Percentiles rank a stretch among this genome's conserved stretches.
Conservation (phyloP, 2,888 invertebrate genomes). For the Clanis bilineata region DNA sequence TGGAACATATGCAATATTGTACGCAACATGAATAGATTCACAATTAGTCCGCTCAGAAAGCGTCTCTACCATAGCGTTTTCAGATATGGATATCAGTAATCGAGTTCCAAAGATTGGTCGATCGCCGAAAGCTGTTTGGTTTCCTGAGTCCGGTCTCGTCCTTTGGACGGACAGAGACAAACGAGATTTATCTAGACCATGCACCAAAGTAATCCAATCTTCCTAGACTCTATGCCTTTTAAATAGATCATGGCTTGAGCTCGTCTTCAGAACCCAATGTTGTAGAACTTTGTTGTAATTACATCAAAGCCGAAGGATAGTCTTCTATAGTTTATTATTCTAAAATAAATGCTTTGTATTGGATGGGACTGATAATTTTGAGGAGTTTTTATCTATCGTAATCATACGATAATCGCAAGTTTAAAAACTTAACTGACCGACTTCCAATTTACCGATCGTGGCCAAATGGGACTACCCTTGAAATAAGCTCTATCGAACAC, state of each 20-base stretch:
- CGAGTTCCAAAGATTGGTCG: slow-evolving; percentile 65
- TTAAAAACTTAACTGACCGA: too few species aligned
- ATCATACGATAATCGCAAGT: too few species aligned
- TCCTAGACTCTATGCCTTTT: slow-evolving; percentile 52
- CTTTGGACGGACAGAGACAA: slow-evolving; percentile 64
- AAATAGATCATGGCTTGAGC: slow-evolving; percentile 40
- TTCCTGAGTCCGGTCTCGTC: slow-evolving; percentile 32
- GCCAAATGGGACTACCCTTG: too few species aligned
- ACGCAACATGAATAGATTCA: slow-evolving; percentile 3
- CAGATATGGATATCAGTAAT: slow-evolving; percentile 61
- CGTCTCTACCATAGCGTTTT: neutral
- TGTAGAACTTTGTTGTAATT: neutral
- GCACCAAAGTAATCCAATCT: slow-evolving; percentile 73
- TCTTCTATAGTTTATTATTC: too few species aligned
- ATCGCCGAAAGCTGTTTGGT: slow-evolving; percentile 65
- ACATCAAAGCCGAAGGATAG: neutral
- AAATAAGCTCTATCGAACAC: too few species aligned
- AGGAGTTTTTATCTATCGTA: too few species aligned
- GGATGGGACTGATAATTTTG: neutral
- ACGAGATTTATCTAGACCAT: slow-evolving; percentile 78
- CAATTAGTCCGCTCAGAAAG: neutral
- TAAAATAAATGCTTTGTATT: neutral
- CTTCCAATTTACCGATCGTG: too few species aligned
- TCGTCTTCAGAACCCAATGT: neutral
- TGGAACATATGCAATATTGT: neutral